phyloP scores from a whole-genome alignment of 2,888 invertebrate genomes.

The Barypeithes pellucidus region DNA sequence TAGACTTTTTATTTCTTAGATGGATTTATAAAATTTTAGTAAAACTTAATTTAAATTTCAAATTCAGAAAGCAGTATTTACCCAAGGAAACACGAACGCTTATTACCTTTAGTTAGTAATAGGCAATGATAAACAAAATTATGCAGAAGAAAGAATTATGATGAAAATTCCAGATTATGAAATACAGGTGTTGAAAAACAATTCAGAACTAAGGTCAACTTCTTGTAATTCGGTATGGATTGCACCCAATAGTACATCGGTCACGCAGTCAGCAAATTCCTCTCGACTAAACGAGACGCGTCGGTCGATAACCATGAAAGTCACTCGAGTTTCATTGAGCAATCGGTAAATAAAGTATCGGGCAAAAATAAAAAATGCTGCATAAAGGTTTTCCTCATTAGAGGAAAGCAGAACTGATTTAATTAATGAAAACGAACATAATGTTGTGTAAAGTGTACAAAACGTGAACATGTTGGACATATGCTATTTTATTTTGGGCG shows the following conservation, averaged over 20 bases:
- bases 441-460: slow-evolving; percentile 18
- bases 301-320: slow-evolving; percentile 47
- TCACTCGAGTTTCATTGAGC: slow-evolving; percentile 38
- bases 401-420: slow-evolving; percentile 22
- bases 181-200: not conserved
- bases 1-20: too few relatives aligned
- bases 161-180: not conserved
- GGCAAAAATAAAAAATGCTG: slow-evolving; percentile 41
- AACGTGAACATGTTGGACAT: slow-evolving; percentile 43
- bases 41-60: too few relatives aligned
- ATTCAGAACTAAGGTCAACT: not conserved
- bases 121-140: too few relatives aligned
- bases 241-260: not conserved
- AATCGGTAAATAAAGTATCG: slow-evolving; percentile 24
- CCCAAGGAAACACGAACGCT: too few relatives aligned
- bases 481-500: slow-evolving; percentile 43
- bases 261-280: slow-evolving; percentile 25
- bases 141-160: not conserved
- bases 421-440: not conserved
- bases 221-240: not conserved
- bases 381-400: slow-evolving; percentile 35
- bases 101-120: too few relatives aligned
- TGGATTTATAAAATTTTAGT: too few relatives aligned
- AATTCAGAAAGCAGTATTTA: too few relatives aligned
- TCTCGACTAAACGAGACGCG: slow-evolving; percentile 13